Evolutionary conservation across 2,888 invertebrate species (phyloP), one percentile per base, ranked within the genome.

Genomic region (Cacoxenus indagator): DNA sequence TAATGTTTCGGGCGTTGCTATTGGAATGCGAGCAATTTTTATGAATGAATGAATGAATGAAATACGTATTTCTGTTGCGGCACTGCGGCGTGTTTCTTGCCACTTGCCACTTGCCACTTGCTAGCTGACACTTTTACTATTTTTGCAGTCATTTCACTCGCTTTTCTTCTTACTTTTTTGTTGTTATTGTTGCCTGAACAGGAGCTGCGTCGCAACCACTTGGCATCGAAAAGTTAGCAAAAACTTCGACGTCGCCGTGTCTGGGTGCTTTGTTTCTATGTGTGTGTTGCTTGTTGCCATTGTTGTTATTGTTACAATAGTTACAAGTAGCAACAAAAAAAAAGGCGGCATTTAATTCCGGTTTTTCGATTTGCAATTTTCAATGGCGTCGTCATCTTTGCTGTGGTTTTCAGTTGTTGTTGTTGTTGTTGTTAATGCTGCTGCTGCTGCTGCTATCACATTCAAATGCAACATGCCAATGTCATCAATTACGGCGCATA

Each of bases 21-120:
- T 0, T 26, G 59, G 22, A 51, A 51, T 65, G 51, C 55, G 45
- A 11, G 54, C 61, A 61, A 62, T 31, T 81, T 78, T 82, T 82
- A 81, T 77, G 80, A 82, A 79, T 82, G 81, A 82, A 81, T 82
- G 82, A 83, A 78, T 83, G 81, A 78, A 77, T 74, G 74, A 75
- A 72, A 75, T 61, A 71, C 75, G 73, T 71, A 45, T 51, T 45
- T 27, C 46, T 37, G 17, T 65, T 29, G 64, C 62, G 64, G 22
- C 48, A 19, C 22, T 37, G n/a, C 29, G 9, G 51, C 43, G 55
- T 24, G 46, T 43, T 29, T 59, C 46, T 43, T 26, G 26, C 14
- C 8, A 59, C 46, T 54, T 64, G 69, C 51, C n/a, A 8, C 45
- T 45, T 67, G 70, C 68, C 71, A 68, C 27, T 37, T 24, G 29